Conservation (phyloP, 2,888 invertebrate genomes). For the Cephus nigrinus region DNA sequence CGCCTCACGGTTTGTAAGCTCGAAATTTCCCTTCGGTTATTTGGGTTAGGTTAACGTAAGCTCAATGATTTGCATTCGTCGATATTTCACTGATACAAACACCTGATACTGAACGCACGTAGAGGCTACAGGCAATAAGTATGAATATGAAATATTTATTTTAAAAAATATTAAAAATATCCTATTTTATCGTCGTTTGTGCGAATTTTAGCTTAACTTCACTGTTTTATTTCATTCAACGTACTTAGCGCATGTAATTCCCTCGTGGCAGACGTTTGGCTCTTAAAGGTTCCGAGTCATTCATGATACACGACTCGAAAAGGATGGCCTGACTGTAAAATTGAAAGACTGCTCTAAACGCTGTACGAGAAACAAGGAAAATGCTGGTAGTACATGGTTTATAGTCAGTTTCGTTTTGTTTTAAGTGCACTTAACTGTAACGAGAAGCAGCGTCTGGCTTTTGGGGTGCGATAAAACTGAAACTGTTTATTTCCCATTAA, state of each 20-base stretch:
- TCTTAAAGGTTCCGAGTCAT: not conserved
- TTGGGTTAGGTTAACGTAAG: not conserved
- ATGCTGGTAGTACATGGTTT: not conserved
- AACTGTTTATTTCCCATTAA: not conserved
- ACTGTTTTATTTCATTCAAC: not conserved
- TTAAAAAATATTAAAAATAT: too few relatives aligned
- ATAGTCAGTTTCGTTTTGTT: not conserved
- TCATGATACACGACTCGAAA: not conserved
- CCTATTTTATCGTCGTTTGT: not conserved
- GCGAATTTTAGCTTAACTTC: not conserved
- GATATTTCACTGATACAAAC: not conserved
- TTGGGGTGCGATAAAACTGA: not conserved
- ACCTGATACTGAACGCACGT: not conserved
- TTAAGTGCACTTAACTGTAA: not conserved
- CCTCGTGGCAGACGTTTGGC: not conserved
- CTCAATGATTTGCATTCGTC: not conserved
- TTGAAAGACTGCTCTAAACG: not conserved
- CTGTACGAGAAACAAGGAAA: too few relatives aligned
- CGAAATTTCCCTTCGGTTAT: conserved; percentile 26
- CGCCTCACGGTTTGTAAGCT: conserved; percentile 31
- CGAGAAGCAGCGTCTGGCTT: not conserved
- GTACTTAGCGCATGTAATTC: not conserved
- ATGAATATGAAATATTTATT: too few relatives aligned
- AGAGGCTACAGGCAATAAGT: not conserved
- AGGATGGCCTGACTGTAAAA: not conserved